A percentile compares a stretch with the other conserved stretches of the same genome.
Conservation (phyloP, 2,797 vertebrate genomes). For the Chelmon rostratus region DNA sequence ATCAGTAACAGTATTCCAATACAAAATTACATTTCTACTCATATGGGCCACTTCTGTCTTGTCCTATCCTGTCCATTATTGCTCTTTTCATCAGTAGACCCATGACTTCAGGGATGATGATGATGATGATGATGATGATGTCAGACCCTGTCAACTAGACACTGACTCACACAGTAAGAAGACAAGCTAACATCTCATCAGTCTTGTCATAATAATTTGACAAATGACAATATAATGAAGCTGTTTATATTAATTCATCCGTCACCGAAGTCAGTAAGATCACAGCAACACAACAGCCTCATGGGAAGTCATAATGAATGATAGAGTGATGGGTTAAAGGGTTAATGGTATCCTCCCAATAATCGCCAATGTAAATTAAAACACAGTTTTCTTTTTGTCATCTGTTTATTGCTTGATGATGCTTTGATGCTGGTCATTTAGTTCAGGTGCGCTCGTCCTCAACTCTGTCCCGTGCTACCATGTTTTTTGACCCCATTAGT, state of each 20-base stretch:
- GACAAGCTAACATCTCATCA: not conserved
- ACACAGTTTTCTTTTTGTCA: no score
- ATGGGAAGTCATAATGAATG: not conserved
- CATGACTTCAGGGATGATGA: not conserved
- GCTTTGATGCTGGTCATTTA: not conserved
- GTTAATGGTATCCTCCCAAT: not conserved
- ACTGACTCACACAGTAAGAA: slow-evolving; percentile 26
- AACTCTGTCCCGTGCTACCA: not conserved
- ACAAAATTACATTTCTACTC: not conserved
- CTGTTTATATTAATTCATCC: not conserved
- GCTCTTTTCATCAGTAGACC: not conserved
- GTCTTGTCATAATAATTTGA: not conserved
- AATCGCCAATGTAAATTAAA: not conserved
- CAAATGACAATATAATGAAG: not conserved
- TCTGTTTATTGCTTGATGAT: not conserved
- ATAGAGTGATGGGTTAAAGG: not conserved
- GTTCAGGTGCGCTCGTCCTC: not conserved
- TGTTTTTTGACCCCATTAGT: not conserved
- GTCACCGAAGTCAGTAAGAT: slow-evolving; percentile 1
- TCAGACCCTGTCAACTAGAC: slow-evolving; percentile 6
- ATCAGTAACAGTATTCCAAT: accelerated
- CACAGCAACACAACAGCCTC: not conserved
- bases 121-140: slow-evolving; percentile 14
- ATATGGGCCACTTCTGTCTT: not conserved
- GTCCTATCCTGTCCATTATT: not conserved